Conservation (phyloP, 1,140 invertebrate species). For the Cydia pomonella region DNA sequence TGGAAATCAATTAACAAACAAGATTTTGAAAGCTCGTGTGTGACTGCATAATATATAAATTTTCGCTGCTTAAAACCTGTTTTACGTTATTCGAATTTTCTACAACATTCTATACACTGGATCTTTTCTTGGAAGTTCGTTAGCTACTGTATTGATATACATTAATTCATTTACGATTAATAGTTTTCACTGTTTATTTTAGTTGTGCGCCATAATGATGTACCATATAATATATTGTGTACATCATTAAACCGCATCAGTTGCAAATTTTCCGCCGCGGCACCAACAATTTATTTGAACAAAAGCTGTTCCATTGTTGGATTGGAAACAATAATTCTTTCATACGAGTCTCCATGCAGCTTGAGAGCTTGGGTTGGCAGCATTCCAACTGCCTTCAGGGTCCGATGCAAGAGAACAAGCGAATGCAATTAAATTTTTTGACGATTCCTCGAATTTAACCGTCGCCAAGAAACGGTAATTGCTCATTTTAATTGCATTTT, state of each 20-base stretch:
- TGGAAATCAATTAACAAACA: slow-evolving; percentile 23
- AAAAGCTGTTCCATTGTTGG: slow-evolving; percentile 35
- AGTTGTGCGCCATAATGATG: not conserved
- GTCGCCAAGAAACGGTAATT: slow-evolving; percentile 29
- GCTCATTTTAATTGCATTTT: slow-evolving; percentile 28
- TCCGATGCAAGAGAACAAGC: slow-evolving; percentile 29
- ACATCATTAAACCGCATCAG: slow-evolving; percentile 15
- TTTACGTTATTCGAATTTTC: not conserved
- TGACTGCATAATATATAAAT: not conserved
- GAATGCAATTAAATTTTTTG: slow-evolving; percentile 31
- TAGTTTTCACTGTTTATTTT: not conserved
- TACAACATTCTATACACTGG: not conserved
- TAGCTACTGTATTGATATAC: not conserved
- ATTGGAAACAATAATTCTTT: slow-evolving; percentile 38
- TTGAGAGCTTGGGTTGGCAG: slow-evolving; percentile 27
- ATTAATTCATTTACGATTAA: not conserved
- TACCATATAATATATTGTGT: not conserved
- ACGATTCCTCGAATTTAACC: slow-evolving; percentile 29
- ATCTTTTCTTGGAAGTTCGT: not conserved
- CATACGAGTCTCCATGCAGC: slow-evolving; percentile 33
- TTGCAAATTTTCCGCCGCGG: slow-evolving; percentile 2
- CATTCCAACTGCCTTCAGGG: slow-evolving; percentile 32
- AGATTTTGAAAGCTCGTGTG: slow-evolving; percentile 14
- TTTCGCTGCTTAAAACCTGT: not conserved
- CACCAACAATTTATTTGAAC: slow-evolving; percentile 21